phyloP scores from a whole-genome alignment of 2,113 vertebrate species.

The mouse (Mus musculus) region GRCm39 chr13:112871001-112871500 shows the following conservation, averaged over 20 bases:
- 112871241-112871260: not conserved
- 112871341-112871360: slow-evolving; percentile 12
- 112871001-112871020: not conserved
- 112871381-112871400: not conserved
- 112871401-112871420: slow-evolving; percentile 4
- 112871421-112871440: slow-evolving; percentile 25
- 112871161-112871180: not conserved
- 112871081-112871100: not conserved
- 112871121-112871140: not conserved
- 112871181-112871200: not conserved
- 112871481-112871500: slow-evolving; percentile 7
- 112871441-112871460: slow-evolving; percentile 35
- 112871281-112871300: not conserved
- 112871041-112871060: not conserved
- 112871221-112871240: not conserved
- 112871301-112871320: slow-evolving; percentile 5
- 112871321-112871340: not conserved
- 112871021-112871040: slow-evolving; percentile 12
- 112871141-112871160: not conserved
- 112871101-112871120: not conserved
- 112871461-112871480: slow-evolving; percentile 3
- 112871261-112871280: not conserved
- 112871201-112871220: not conserved
- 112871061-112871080: not conserved
- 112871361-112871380: not conserved